A percentile compares a stretch with the other conserved stretches of the same genome.
phyloP scores from a whole-genome alignment of 2,113 vertebrate species.

The Lasiurus borealis region DNA sequence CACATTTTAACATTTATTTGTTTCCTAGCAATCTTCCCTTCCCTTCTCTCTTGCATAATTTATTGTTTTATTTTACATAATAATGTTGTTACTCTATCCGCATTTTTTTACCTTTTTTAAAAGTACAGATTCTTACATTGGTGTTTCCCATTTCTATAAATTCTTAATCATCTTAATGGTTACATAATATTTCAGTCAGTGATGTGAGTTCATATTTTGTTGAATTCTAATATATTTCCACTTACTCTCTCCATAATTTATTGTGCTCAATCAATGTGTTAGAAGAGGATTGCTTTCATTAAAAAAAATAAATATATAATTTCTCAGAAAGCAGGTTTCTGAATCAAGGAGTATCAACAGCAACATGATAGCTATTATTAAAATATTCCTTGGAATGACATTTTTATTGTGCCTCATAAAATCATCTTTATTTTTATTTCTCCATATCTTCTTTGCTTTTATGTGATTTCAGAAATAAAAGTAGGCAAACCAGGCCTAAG shows the following conservation, averaged over 20 bases:
- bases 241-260: background rate
- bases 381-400: background rate
- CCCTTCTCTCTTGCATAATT: constrained; percentile 29
- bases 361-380: background rate
- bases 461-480: constrained; percentile 32
- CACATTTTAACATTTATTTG: constrained; percentile 17
- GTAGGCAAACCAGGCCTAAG: background rate
- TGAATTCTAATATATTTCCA: constrained; percentile 23
- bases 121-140: constrained; percentile 14
- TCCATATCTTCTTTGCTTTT: background rate
- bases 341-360: background rate
- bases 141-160: constrained; percentile 28
- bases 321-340: constrained; percentile 50
- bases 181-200: background rate
- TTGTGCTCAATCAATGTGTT: background rate
- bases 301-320: background rate
- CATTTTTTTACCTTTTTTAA: background rate
- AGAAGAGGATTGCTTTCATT: constrained; percentile 23
- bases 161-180: constrained; percentile 27
- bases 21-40: constrained; percentile 2
- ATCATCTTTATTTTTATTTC: background rate
- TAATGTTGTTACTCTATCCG: background rate
- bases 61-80: constrained; percentile 54
- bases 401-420: constrained; percentile 32
- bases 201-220: constrained; percentile 1